A percentile compares a stretch with the other conserved stretches of the same genome.
phyloP scores from a whole-genome alignment of 2,797 vertebrate genomes.

The Eremophila alpestris region DNA sequence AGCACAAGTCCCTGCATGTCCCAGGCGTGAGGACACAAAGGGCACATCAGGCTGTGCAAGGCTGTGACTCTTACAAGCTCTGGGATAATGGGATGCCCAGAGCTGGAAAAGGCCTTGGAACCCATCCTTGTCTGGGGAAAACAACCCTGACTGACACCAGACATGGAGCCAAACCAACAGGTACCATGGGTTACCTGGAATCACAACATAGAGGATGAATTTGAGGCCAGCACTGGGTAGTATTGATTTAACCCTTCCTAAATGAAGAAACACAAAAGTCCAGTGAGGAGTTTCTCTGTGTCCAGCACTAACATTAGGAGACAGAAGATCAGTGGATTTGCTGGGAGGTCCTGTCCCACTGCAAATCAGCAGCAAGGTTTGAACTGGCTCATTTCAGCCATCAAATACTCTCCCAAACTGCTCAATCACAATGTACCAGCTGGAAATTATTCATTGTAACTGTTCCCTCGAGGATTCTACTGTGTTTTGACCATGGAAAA shows the following conservation, averaged over 20 bases:
- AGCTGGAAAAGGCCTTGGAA: accelerated
- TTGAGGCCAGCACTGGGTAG: neutral
- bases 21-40: accelerated
- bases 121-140: accelerated
- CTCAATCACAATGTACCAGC: accelerated
- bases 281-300: neutral
- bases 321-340: neutral
- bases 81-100: neutral
- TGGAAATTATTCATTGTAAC: neutral
- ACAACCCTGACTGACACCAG: neutral
- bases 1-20: neutral
- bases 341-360: neutral
- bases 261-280: accelerated
- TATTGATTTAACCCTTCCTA: neutral
- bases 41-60: neutral
- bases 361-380: neutral
- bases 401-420: neutral
- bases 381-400: neutral
- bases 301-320: too few species aligned
- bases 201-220: neutral
- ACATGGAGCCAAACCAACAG: neutral
- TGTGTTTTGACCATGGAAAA: neutral
- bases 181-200: neutral
- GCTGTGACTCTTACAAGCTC: neutral
- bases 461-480: neutral